Evolutionary conservation across 2,888 invertebrate genomes (phyloP).

Genomic region (Calameuta filiformis): DNA sequence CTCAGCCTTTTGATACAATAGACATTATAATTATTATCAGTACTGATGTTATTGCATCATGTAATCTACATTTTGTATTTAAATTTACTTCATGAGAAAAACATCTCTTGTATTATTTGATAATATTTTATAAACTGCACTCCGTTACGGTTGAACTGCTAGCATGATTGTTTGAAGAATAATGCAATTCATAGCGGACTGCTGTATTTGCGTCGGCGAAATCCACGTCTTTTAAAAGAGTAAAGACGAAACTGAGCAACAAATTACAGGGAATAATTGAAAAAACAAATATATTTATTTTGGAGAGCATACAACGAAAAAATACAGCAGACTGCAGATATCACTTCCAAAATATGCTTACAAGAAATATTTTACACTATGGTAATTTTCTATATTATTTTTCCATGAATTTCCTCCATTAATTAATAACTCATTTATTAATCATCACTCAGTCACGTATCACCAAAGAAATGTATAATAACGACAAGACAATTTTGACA

Average conservation of each 20-base stretch:
- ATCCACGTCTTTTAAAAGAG: not conserved
- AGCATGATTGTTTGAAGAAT: too few relatives aligned
- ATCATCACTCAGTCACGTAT: slow-evolving; percentile 18
- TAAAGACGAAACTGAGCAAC: too few relatives aligned
- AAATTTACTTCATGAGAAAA: slow-evolving; percentile 8
- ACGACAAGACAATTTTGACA: slow-evolving; percentile 23
- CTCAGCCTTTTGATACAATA: too few relatives aligned
- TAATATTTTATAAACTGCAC: too few relatives aligned
- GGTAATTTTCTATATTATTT: slow-evolving; percentile 26
- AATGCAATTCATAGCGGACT: slow-evolving; percentile 20
- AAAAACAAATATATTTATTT: slow-evolving; percentile 19
- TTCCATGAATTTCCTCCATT: slow-evolving; percentile 20
- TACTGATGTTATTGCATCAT: too few relatives aligned
- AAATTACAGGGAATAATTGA: too few relatives aligned
- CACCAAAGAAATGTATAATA: slow-evolving; percentile 20
- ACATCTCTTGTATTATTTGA: slow-evolving; percentile 9
- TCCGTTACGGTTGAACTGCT: too few relatives aligned
- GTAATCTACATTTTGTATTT: too few relatives aligned
- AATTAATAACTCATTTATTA: slow-evolving; percentile 25
- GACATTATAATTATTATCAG: too few relatives aligned
- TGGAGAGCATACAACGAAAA: slow-evolving; percentile 12
- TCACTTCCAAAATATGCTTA: slow-evolving; percentile 38
- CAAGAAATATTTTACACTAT: slow-evolving; percentile 35
- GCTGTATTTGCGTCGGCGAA: slow-evolving; percentile 30
- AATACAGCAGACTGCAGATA: slow-evolving; percentile 48